Evolutionary conservation across 2,888 invertebrate genomes (phyloP), one percentile per base, ranked within the genome.

Genomic region (Pelosia muscerda): DNA sequence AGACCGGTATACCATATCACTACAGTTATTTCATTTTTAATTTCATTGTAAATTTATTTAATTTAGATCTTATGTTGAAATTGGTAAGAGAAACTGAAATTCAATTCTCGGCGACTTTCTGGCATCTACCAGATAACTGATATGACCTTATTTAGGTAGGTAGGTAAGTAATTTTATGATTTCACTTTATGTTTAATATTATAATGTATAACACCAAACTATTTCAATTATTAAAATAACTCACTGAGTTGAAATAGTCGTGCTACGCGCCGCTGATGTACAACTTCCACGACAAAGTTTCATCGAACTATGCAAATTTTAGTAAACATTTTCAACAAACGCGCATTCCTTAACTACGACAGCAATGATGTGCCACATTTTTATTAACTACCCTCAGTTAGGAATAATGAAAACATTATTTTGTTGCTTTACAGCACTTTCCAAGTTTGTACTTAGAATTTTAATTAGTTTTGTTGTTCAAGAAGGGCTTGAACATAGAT

Each of bases 221-320:
- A 65, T 56, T 58, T 31, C 67, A 68, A 68, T 71, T 66, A 74
- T 73, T 66, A 79, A 74, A 74, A 74, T 72, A 75, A 54, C 66
- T 10, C 53, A 55, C 53, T 65, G 34, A 61, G 70, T 72, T 53
- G 60, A 70, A 65, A 77, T 65, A 74, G 78, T 79, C 79, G 71
- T 75, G 72, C 71, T 64, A 70, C 65, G 68, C 78, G 81, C 81
- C 81, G 85, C 84, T 86, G 87, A 87, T 83, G 86, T 85, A 86
- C 82, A 87, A 85, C 86, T 89, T 83, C 74, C 81, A 80, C 73
- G 83, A 73, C 74, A 75, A 89, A 91, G 87, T 91, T 89, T 73
- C 81, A 82, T 87, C 86, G 78, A 90, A 91, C 90, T 91, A 90
- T 91, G 91, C 88, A 91, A 91, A 91, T 91, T 90, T 89, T 86